Base-by-base conservation (phyloP, 2,888 invertebrate genomes). In the Nephrocerus scutellatus region DNA sequence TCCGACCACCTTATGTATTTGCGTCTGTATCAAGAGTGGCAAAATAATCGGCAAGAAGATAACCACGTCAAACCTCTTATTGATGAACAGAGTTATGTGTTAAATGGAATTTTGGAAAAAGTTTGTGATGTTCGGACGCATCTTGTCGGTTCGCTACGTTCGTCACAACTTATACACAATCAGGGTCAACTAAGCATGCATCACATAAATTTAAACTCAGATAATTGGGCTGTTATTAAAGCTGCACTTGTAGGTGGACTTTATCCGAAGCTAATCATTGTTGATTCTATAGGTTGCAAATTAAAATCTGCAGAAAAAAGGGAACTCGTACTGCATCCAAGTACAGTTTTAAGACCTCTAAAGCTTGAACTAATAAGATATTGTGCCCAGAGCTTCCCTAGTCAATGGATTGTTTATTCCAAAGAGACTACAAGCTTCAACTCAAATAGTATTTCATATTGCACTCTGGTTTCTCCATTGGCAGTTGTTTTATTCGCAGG, bases 141-240 rank as follows among this genome's bases (percentile, higher is more conserved):
- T 60, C 70, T 93, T 30, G 70, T 92, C 19, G 87, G 86, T 0
- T 89, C 91, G 57, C 70, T 95, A 12, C 71, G 90, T 4, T 56
- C 60, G 8, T 50, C 54, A 1, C 54, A 56, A 30, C 41, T 62
- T 5, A 55, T 62, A 30, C 72, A 89, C 40, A 82, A 82, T 0
- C 74, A 84, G n/a, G 84, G 88, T 3, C 82, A 46, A 5, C 35
- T 57, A 5, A 84, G 83, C 55, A 81, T 88, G 43, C 72, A 82
- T 49, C 85, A 87, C 56, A 74, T 90, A 23, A 95, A 95, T 68
- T 65, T 74, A 2, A 84, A 91, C 69, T 84, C 90, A 0, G 82
- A 87, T 54, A 86, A 84, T 62, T 95, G 93, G 93, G 82, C 88
- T 4, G 77, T 92, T 19, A 84, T 96, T 0, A 95, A 95, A 65